Conservation (phyloP, 2,888 invertebrate genomes). For the Erebia epiphron region DNA sequence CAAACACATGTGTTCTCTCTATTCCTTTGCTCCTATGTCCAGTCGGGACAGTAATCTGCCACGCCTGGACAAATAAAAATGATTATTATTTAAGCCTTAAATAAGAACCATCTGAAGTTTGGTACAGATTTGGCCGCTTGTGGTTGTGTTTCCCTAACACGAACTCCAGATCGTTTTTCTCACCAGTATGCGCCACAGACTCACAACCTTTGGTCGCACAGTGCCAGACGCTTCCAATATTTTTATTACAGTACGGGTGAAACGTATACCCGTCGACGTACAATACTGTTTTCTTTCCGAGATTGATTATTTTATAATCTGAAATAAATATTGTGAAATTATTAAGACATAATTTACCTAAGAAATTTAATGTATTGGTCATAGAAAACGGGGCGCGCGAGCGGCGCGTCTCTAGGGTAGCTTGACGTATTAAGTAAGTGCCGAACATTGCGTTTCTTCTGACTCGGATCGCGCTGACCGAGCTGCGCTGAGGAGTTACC, state of each 20-base stretch:
- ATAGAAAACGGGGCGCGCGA: too few species aligned
- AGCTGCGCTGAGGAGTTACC: too few species aligned
- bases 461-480: too few species aligned
- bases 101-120: not conserved
- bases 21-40: too few species aligned
- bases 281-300: conserved; percentile 30
- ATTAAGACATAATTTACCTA: too few species aligned
- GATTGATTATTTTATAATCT: conserved; percentile 36
- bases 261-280: conserved; percentile 44
- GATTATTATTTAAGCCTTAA: not conserved
- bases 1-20: too few species aligned
- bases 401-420: too few species aligned
- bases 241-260: conserved; percentile 43
- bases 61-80: too few species aligned
- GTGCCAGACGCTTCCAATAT: conserved; percentile 43
- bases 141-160: conserved; percentile 3
- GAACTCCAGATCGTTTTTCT: not conserved
- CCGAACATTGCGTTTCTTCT: too few species aligned
- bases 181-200: not conserved
- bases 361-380: too few species aligned
- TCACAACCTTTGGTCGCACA: conserved; percentile 39
- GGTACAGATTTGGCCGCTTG: not conserved
- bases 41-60: too few species aligned
- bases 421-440: too few species aligned
- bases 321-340: not conserved